Evolutionary conservation across 1,140 invertebrate genomes (phyloP).

Genomic region (Drosophila bocki): DNA sequence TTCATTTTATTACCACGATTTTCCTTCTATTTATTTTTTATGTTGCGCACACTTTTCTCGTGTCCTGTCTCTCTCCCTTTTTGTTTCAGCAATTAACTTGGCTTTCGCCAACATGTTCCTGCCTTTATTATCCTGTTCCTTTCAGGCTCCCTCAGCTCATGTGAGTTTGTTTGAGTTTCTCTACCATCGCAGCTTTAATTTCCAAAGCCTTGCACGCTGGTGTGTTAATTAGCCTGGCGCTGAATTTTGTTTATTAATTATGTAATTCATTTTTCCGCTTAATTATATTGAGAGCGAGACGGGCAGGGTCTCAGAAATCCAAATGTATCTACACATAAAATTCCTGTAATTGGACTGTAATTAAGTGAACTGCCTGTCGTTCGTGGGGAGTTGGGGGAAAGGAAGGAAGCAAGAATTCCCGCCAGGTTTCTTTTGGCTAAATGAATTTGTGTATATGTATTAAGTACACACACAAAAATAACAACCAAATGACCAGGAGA

Average conservation of each 20-base stretch:
- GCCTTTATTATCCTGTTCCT: conserved; percentile 34
- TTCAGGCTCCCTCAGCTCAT: conserved; percentile 1
- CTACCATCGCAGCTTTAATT: conserved; percentile 17
- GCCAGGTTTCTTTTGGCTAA: conserved; percentile 17
- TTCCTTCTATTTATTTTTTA: conserved; percentile 42
- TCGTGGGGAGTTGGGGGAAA: not conserved
- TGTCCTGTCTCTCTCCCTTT: not conserved
- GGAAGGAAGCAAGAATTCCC: conserved; percentile 17
- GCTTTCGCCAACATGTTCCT: conserved; percentile 30
- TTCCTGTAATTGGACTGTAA: conserved; percentile 59
- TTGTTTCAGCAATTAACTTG: conserved; percentile 36
- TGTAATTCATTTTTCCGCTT: conserved; percentile 66
- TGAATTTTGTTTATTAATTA: conserved; percentile 64
- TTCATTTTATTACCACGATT: conserved; percentile 46
- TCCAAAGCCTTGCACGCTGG: conserved; percentile 12
- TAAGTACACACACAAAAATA: conserved; percentile 1
- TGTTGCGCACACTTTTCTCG: conserved; percentile 2
- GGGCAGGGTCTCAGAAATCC: conserved; percentile 11
- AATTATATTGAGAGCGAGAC: conserved; percentile 54
- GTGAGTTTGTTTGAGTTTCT: conserved; percentile 8
- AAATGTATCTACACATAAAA: conserved; percentile 49
- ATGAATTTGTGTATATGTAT: conserved; percentile 30
- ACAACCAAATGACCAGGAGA: conserved; percentile 10
- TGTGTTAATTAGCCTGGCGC: conserved; percentile 52
- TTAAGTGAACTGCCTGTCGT: conserved; percentile 43